Evolutionary conservation across 2,888 invertebrate species (phyloP), one percentile per base, ranked within the genome.

Genomic region (Suillia variegata): DNA sequence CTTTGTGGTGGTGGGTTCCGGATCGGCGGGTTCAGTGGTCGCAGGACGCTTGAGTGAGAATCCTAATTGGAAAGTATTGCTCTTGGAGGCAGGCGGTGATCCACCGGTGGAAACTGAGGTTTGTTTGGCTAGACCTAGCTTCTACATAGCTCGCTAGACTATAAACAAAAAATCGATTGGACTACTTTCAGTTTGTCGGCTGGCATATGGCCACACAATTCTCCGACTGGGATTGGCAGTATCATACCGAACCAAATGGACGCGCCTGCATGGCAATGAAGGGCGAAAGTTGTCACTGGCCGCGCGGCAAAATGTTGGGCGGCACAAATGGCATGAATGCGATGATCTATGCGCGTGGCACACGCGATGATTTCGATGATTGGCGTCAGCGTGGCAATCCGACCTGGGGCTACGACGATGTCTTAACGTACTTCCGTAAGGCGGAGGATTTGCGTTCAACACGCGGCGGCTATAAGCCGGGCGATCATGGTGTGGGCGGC

Each of bases 341-440:
- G 2, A 88, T 90, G 88, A 70, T 89, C 4, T 88, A 90, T 75
- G 81, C 88, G 0, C 82, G 87, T 17, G 91, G 90, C 1, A 88
- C 88, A 65, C 84, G 85, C 1, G 74, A 76, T n/a, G 90, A 91
- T 71, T 91, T 86, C 69, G 86, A 91, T 68, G 80, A 83, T 2
- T 91, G 91, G 91, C 84, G 84, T 20, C 72, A 76, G 2, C 68
- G 84, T 26, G 90, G 90, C 0, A 90, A 88, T 75, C 72, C 81
- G 0, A 87, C 87, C 0, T 91, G 91, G 91, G 84, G 90, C 5
- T 94, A 87, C 76, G 87, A 93, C 47, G 89, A 91, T 65, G 87
- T 93, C 0, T 77, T 94, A 18, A 86, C 88, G 0, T 93, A 94
- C 75, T 94, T 94, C 79, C 89, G 88, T 76, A 95, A 94, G 79